Evolutionary conservation across 2,113 vertebrate species (phyloP), one percentile per base, ranked within the genome.

Genomic region (Muntiacus muntjak): DNA sequence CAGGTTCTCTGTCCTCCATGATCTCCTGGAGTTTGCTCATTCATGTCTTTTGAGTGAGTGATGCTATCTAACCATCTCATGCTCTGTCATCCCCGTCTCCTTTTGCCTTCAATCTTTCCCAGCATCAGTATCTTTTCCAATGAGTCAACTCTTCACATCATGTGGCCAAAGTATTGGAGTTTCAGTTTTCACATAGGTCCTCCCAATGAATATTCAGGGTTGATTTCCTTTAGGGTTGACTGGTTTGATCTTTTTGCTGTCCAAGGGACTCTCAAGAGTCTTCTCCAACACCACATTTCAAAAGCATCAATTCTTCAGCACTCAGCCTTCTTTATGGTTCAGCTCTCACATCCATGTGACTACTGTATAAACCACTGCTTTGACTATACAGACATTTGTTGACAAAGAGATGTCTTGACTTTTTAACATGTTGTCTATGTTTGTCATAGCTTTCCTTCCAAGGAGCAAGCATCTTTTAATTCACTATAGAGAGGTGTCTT

Each of bases 1-100:
- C 23, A 58, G 57, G 23, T 26, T 58, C 57, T 58, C 57, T 58
- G 57, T 58, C 36, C 11, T 76, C 36, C 71, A 76, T 6, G 12
- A 43, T 43, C 71, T 36, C 33, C 17, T 25, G 23, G 71, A 74
- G 71, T 74, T 74, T 26, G 36, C 21, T 76, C 12, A 76, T 43
- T 76, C 71, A 43, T 43, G 36, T 76, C 71, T 43, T 26, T 76
- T 76, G 71, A 76, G 36, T 26, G 11, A 43, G 13, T 76, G 36
- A 76, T 43, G 36, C 71, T 25, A 12, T 76, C 71, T 76, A 76
- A 25, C 2, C 23, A 76, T 43, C 0, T 76, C 12, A 14, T 43
- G 36, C 36, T 76, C 11, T 14, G 21, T 23, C 23, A 43, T 26
- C 36, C 36, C 12, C 1, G 0, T 43, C 6, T 43, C 12, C 12